Evolutionary conservation across 2,888 invertebrate species (phyloP), one percentile per base, ranked within the genome.

Genomic region (Agrochola lota): DNA sequence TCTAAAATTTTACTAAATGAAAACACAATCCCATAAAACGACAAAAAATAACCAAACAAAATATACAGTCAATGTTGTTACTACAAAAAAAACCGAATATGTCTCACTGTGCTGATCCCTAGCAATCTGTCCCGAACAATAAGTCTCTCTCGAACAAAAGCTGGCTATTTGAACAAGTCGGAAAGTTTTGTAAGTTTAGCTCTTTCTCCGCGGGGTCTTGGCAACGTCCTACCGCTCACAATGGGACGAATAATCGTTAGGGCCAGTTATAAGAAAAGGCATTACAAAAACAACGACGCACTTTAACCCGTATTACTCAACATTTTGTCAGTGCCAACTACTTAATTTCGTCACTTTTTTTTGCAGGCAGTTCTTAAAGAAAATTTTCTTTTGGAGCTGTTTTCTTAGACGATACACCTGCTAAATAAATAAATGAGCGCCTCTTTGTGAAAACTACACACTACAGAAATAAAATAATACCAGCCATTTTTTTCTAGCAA

Each of bases 111-210:
- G 94, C 93, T 95, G 95, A 95, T 96, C 96, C 95, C 92, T 91
- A 90, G 94, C 96, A 96, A 96, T 96, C 96, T 96, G 96, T 96
- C 95, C 94, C 94, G 95, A 96, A 96, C 96, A 96, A 96, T 96
- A 96, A 96, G 96, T 96, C 95, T 94, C 93, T 94, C 93, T 94
- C 94, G 93, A 95, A 96, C 96, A 96, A 96, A 96, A 96, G 96
- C 96, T 94, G 94, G 94, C 96, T 95, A 96, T 96, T 96, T 94
- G 95, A 96, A 96, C 96, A 95, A 96, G 95, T 95, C 95, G 95
- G 94, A 94, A 96, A 96, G 95, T 96, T 96, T 96, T 95, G 96
- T 95, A 95, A 96, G 96, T 95, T 96, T 94, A 95, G 96, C 95
- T 96, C 95, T 95, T 95, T 95, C 95, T 94, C 92, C 88, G 93